phyloP scores from a whole-genome alignment of 2,888 invertebrate species.

The Drosophila lacicola region DNA sequence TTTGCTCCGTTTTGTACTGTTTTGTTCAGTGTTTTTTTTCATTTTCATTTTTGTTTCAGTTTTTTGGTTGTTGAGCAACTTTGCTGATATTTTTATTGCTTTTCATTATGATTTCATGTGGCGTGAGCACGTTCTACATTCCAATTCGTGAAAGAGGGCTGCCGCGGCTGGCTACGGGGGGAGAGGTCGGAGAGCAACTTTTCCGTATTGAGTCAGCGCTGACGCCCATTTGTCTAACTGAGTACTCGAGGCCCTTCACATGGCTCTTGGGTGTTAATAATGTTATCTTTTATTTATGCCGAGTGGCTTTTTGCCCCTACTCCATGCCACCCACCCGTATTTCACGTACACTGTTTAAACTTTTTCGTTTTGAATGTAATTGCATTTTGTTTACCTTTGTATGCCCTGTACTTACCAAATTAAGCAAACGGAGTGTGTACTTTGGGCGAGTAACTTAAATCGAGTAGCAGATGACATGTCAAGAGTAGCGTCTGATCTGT shows the following conservation, averaged over 20 bases:
- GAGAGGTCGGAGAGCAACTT: constrained; percentile 21
- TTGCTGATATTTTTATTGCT: constrained; percentile 75
- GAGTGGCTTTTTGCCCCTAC: constrained; percentile 11
- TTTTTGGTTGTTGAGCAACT: constrained; percentile 37
- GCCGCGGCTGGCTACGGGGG: too few species aligned
- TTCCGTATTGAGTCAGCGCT: constrained; percentile 59
- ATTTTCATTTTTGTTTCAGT: constrained; percentile 3
- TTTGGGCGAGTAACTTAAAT: neutral
- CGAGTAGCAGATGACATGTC: neutral
- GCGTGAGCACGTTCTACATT: constrained; percentile 67
- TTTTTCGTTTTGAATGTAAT: constrained; percentile 65
- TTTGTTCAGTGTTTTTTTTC: constrained; percentile 31
- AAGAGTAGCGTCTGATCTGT: too few species aligned
- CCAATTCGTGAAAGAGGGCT: constrained; percentile 8
- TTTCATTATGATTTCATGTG: constrained; percentile 77
- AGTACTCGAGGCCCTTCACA: constrained; percentile 43
- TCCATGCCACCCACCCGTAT: neutral
- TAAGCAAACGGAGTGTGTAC: neutral
- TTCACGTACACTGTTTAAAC: constrained; percentile 44
- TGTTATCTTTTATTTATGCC: constrained; percentile 78
- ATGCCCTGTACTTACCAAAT: neutral
- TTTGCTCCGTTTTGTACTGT: constrained; percentile 28
- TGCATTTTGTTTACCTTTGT: constrained; percentile 65
- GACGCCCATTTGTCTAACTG: constrained; percentile 75
- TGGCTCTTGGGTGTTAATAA: constrained; percentile 72